Base-by-base conservation (phyloP, 2,888 invertebrate species). In the Brachypterus glaber region DNA sequence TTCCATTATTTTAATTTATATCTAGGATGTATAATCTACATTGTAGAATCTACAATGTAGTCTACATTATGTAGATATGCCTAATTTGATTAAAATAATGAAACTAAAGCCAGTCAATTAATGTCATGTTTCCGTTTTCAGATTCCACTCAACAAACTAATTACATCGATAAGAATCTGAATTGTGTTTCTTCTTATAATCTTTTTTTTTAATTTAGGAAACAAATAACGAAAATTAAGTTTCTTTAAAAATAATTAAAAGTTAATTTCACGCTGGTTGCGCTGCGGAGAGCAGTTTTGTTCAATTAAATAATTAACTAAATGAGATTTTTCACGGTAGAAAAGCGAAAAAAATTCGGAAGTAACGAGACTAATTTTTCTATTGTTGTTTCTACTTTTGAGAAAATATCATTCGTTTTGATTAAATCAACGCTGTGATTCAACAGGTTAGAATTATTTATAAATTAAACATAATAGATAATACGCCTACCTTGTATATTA, bases 271-370 rank as follows among this genome's bases (percentile, higher is more conserved):
- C 53, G 59, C 48, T 52, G 49, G 47, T 51, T 46, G 47, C 43
- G 41, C 37, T 49, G 47, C 58, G 48, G 50, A 46, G 46, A 49
- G 45, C 48, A 46, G 44, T 48, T 47, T 49, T 50, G 48, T 50
- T 53, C 55, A 56, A 60, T 60, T 60, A 60, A 60, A 60, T 57
- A 54, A 55, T 58, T 57, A 58, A 51, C 47, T 53, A 57, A 60
- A 60, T 59, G 59, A 48, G 57, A 58, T 54, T 59, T 60, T 60
- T 57, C 52, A 57, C 49, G 55, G 54, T 53, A 43, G 39, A 43
- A 45, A 46, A 45, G 39, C 43, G 41, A 51, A 47, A 50, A 46
- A 50, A 45, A 49, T 52, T 54, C 50, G 52, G 51, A 50, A 51
- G 51, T 53, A 51, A 55, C 55, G 53, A 53, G 46, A 44, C 46